A percentile compares a stretch with the other conserved stretches of the same genome.
Conservation (phyloP, 2,797 vertebrate species). For the Poeciliopsis paucimaculata region DNA sequence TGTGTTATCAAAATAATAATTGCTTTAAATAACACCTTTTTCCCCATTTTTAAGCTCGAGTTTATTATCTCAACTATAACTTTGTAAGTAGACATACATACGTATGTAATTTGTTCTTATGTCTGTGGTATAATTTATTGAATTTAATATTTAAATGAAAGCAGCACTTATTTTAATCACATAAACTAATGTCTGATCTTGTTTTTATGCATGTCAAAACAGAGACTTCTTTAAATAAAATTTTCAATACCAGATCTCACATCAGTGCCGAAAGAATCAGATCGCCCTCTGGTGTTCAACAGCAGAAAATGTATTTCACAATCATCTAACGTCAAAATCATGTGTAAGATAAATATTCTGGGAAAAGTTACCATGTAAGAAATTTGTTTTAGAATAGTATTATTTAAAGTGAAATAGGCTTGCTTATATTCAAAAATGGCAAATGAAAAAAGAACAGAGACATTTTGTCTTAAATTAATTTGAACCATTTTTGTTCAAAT, state of each 20-base stretch:
- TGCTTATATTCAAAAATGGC: background rate
- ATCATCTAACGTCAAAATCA: background rate
- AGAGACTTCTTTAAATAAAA: background rate
- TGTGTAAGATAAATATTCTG: background rate
- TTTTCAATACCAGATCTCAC: background rate
- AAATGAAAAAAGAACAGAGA: background rate
- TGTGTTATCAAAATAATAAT: background rate
- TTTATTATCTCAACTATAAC: background rate
- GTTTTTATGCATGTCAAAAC: background rate
- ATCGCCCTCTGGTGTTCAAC: conserved; percentile 44
- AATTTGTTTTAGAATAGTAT: background rate
- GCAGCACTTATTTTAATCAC: background rate
- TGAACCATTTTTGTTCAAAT: background rate
- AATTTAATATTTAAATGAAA: background rate
- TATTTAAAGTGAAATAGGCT: background rate
- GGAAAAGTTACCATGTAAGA: background rate
- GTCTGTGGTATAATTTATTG: background rate
- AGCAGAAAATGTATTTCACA: background rate
- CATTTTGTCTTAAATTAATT: conserved; percentile 1
- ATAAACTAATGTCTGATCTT: no score
- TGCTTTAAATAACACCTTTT: background rate
- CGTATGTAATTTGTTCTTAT: background rate
- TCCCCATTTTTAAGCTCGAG: background rate
- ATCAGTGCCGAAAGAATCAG: conserved; percentile 14
- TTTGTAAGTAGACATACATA: no score